Evolutionary conservation across 2,113 vertebrate genomes (phyloP).

Genomic region (Dissostichus mawsoni): DNA sequence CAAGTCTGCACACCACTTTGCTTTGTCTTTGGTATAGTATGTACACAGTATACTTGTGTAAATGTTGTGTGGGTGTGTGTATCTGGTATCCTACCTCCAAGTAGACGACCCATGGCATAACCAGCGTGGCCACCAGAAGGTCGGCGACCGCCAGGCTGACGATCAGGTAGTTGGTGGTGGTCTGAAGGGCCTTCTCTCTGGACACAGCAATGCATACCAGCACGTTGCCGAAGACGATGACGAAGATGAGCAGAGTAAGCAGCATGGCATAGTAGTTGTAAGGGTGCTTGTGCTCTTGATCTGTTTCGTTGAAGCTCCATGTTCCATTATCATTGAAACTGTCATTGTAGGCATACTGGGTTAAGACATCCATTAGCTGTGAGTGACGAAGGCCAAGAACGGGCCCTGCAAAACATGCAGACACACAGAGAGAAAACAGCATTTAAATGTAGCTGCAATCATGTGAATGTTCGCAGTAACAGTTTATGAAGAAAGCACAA

Average conservation of each 20-base stretch:
- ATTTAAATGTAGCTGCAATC: conserved; percentile 7
- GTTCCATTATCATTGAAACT: conserved; percentile 87
- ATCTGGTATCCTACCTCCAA: conserved; percentile 87
- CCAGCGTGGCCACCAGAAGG: conserved; percentile 94
- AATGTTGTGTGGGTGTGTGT: background rate
- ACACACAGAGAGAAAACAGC: conserved; percentile 18
- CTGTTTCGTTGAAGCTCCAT: conserved; percentile 87
- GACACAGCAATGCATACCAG: conserved; percentile 98
- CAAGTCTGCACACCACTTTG: background rate
- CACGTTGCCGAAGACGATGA: conserved; percentile 98
- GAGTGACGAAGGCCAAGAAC: conserved; percentile 73
- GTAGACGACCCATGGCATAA: conserved; percentile 98
- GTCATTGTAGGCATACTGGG: conserved; percentile 90
- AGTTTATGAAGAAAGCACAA: background rate
- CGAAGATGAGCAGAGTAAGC: conserved; percentile 95
- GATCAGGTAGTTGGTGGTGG: conserved; percentile 99
- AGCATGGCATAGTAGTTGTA: conserved; percentile 99
- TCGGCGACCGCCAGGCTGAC: conserved; percentile 97
- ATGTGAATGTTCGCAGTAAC: conserved; percentile 8
- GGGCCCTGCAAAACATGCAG: conserved; percentile 70
- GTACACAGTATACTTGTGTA: background rate
- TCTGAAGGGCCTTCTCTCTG: conserved; percentile 95
- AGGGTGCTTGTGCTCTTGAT: conserved; percentile 81
- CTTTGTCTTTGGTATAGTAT: conserved; percentile 5
- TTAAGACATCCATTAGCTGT: conserved; percentile 92